Evolutionary conservation across 2,113 vertebrate genomes (phyloP).

Genomic region (Proterorhinus semilunaris): DNA sequence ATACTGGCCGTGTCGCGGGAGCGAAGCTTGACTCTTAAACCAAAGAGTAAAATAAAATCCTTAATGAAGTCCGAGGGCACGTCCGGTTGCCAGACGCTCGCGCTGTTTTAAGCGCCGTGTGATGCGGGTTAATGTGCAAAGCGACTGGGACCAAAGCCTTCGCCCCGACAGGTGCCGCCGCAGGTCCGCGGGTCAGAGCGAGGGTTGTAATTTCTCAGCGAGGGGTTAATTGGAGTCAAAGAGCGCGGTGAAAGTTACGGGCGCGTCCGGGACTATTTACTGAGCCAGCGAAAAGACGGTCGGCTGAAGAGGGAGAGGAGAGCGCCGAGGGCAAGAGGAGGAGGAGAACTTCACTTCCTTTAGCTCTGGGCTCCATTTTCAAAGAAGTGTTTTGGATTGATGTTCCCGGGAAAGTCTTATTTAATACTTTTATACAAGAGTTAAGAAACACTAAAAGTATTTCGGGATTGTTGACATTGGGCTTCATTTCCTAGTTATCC

Average conservation of each 20-base stretch:
- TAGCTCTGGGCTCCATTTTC: no score
- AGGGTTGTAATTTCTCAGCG: slow-evolving; percentile 25
- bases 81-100: neutral
- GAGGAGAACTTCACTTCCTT: neutral
- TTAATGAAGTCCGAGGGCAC: neutral
- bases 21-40: no score
- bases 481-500: no score
- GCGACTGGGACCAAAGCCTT: neutral
- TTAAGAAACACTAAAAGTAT: no score
- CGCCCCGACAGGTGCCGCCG: slow-evolving; percentile 2
- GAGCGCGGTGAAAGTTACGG: slow-evolving; percentile 6
- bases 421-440: no score
- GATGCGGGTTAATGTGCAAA: neutral
- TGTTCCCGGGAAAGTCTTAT: no score
- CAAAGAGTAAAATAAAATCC: no score
- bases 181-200: slow-evolving; percentile 12
- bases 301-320: neutral
- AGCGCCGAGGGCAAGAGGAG: neutral
- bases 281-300: neutral
- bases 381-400: no score
- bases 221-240: slow-evolving; percentile 63
- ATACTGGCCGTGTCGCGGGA: no score
- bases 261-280: neutral
- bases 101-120: neutral
- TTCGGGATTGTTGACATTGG: no score